These are phyloP conservation scores for Astropecten irregularis DNA, from an alignment of 53 echinoderm and acorn worm species.

Conservation along the genomic window DNA sequence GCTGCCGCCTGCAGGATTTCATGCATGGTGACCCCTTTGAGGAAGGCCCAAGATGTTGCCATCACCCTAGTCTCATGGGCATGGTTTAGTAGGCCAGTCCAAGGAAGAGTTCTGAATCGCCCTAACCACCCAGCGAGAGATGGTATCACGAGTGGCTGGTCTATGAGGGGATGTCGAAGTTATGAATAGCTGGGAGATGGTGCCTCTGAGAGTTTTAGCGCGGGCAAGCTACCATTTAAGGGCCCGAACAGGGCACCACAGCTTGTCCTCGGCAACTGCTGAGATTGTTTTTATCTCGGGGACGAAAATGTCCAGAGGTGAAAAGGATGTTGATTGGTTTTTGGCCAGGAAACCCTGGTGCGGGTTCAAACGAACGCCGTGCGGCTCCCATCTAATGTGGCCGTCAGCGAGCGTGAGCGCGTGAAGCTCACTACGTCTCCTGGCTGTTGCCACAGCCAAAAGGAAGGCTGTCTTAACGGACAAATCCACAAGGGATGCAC, in stretches of 20 bases:
- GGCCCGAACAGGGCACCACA: slow-evolving; percentile 21
- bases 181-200: not conserved
- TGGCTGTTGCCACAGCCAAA: slow-evolving; percentile 25
- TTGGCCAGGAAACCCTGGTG: slow-evolving; percentile 23
- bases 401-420: not conserved
- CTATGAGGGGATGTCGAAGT: not conserved
- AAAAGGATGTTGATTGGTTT: not conserved
- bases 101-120: not conserved
- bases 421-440: slow-evolving; percentile 19
- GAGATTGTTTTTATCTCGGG: not conserved
- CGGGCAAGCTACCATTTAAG: not conserved
- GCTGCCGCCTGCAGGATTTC: no score
- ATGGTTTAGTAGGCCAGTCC: not conserved
- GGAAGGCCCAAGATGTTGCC: no score
- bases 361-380: not conserved
- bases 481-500: not conserved
- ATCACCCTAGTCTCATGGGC: no score
- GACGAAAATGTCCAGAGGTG: slow-evolving; percentile 1
- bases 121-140: not conserved
- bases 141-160: not conserved
- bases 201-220: not conserved
- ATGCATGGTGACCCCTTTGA: no score
- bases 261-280: slow-evolving; percentile 5
- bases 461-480: not conserved
- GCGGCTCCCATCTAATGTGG: not conserved